Evolutionary conservation across 2,797 vertebrate species (phyloP), one percentile per base, ranked within the genome.

Genomic region (Vipera latastei): DNA sequence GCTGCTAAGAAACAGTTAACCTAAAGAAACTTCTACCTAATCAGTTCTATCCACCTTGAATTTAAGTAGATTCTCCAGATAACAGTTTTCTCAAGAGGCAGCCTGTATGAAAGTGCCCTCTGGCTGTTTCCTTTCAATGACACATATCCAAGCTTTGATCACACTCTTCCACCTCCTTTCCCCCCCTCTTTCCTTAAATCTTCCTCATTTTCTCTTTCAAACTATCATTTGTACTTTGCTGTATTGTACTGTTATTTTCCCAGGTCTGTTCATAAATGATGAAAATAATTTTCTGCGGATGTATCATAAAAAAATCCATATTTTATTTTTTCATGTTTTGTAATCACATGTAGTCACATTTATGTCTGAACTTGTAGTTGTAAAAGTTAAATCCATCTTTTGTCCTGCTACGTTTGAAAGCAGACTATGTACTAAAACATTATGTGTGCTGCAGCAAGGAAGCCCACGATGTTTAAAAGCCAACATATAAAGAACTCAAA

Each of bases 11-110:
- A 86, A 90, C 56, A 78, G n/a, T 65, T 86, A 85, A 73, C 89
- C 56, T 16, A 90, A 65, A 92, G 59, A 25, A 61, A 91, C 8
- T n/a, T 18, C 65, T 83, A 25, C 48, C 20, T 93, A 78, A 91
- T 91, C 89, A 91, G 0, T 78, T 51, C 61, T 69, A 55, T 18
- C 44, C 57, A 93, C 14, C 92, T 83, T 91, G 90, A n/a, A 78
- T 83, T 90, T 73, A 90, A 87, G 55, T 69, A 87, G 53, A 90
- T 93, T 93, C 55, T 90, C 53, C 61, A 92, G 63, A 85, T 59
- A 87, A 63, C 11, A 32, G 25, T 51, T 28, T 87, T 90, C 89
- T 87, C 92, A 11, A 25, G 89, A 93, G 53, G 61, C 83, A 57
- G 60, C 53, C 32, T 57, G n/a, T 90, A 86, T 48, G 14, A 78